Base-by-base conservation (phyloP, 2,888 invertebrate genomes). In the Pterobdella sp. region DNA sequence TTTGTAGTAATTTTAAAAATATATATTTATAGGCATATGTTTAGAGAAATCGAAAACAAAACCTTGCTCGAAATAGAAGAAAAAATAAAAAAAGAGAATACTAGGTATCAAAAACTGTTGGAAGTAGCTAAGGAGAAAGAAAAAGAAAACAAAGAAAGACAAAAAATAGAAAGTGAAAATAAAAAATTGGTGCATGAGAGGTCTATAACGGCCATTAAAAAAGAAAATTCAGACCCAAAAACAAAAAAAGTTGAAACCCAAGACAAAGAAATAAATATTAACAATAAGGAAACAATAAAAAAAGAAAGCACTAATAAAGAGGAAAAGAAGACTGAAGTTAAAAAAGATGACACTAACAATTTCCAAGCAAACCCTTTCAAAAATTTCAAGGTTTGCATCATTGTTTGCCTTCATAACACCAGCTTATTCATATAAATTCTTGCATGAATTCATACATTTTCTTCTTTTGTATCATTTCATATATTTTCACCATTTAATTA, bases 41-140 rank as follows among this genome's bases (percentile, higher is more conserved):
- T 80, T 66, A 76, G 81, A 72, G 75, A 79, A 49, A 78, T 82
- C 10, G 80, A 81, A 70, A 79, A 79, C 34, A 68, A 74, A 35
- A 76, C 76, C 0, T 71, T 81, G 34, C 76, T 76, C 31, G 76
- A 79, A 68, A 78, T 81, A 36, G 73, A 76, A 31, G 75, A 77
- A 36, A 78, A 79, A 71, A 74, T 82, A 36, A 79, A 79, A 64
- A 78, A 79, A 73, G 80, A 81, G 22, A 79, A 79, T 70, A 75
- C 73, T 22, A 80, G 79, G 72, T 78, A 79, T 74, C 78, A 77
- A 0, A 79, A 75, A 74, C 72, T 81, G 32, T 76, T 78, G 3
- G 65, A 73, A 31, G 66, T 35, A 31, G 26, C 52, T 4, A 52
- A 26, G 34, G 52, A 69, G 60, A 56, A 56, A n/a, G n/a, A 14